Conservation (phyloP, 2,797 vertebrate genomes). For the Gambusia yucatana region DNA sequence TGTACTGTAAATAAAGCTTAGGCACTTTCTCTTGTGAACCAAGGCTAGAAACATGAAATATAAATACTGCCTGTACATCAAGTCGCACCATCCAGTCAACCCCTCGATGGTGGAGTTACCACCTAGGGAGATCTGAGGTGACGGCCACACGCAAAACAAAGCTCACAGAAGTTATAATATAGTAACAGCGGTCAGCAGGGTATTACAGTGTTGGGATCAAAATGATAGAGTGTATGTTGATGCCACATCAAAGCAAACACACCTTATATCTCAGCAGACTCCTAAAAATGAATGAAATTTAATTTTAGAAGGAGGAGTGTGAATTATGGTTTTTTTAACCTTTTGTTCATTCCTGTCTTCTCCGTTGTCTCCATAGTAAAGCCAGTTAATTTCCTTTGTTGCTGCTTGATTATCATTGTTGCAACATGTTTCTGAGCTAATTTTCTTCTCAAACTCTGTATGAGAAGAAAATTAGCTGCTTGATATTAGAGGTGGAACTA, state of each 20-base stretch:
- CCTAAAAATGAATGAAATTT: slow-evolving; percentile 55
- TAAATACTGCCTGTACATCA: slow-evolving; percentile 52
- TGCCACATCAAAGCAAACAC: slow-evolving; percentile 67
- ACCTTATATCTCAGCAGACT: slow-evolving; percentile 55
- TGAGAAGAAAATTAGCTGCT: neutral
- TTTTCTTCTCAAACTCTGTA: slow-evolving; percentile 5
- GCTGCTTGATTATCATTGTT: neutral
- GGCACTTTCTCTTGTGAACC: slow-evolving; percentile 52
- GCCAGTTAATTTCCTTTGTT: neutral
- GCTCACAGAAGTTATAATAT: slow-evolving; percentile 43
- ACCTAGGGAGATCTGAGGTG: slow-evolving; percentile 75
- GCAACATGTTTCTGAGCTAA: neutral
- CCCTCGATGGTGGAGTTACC: slow-evolving; percentile 57
- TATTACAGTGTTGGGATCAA: slow-evolving; percentile 57
- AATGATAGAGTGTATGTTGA: slow-evolving; percentile 67
- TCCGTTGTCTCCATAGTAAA: neutral
- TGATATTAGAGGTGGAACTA: neutral
- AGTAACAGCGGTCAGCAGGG: slow-evolving; percentile 56
- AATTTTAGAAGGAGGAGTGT: slow-evolving; percentile 45
- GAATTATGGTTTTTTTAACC: slow-evolving; percentile 13
- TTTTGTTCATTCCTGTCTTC: neutral
- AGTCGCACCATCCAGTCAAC: slow-evolving; percentile 27
- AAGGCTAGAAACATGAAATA: slow-evolving; percentile 46
- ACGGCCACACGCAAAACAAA: slow-evolving; percentile 71
- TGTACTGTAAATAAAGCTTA: slow-evolving; percentile 23